Percentiles rank a stretch among this genome's conserved stretches.
Conservation (phyloP, 1,140 invertebrate species). For the Carposina sasakii region DNA sequence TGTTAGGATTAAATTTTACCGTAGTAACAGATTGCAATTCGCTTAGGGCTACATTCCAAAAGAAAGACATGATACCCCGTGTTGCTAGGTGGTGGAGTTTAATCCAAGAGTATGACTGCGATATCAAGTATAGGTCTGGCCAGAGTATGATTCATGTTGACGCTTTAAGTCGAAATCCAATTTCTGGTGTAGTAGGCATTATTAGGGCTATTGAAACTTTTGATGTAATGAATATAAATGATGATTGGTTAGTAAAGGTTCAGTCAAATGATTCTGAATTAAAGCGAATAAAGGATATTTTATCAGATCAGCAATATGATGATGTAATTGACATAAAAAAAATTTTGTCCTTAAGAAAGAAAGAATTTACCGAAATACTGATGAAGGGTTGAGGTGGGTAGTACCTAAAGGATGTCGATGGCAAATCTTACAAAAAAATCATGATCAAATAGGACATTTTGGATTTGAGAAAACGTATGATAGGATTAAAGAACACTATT, state of each 20-base stretch:
- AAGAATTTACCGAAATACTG: not conserved
- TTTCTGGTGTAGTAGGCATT: no score
- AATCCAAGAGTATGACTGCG: not conserved
- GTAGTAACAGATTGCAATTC: not conserved
- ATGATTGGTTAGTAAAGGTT: not conserved
- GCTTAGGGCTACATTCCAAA: not conserved
- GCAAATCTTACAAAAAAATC: constrained; percentile 13
- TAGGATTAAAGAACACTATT: constrained; percentile 28
- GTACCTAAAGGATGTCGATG: constrained; percentile 11
- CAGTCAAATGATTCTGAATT: not conserved
- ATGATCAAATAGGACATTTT: constrained; percentile 31
- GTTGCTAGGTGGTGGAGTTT: not conserved
- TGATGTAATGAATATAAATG: not conserved
- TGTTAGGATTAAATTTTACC: not conserved
- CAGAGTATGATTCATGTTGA: not conserved
- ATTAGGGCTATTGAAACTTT: not conserved
- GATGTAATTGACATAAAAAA: not conserved
- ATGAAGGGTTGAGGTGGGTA: constrained; percentile 1
- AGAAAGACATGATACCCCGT: not conserved
- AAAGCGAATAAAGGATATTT: not conserved
- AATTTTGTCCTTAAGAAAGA: not conserved
- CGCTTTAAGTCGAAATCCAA: not conserved
- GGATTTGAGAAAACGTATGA: constrained; percentile 25
- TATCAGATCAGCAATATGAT: not conserved
- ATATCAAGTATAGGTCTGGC: not conserved